phyloP scores from a whole-genome alignment of 1,140 invertebrate genomes.

The Drosophila novamexicana region DNA sequence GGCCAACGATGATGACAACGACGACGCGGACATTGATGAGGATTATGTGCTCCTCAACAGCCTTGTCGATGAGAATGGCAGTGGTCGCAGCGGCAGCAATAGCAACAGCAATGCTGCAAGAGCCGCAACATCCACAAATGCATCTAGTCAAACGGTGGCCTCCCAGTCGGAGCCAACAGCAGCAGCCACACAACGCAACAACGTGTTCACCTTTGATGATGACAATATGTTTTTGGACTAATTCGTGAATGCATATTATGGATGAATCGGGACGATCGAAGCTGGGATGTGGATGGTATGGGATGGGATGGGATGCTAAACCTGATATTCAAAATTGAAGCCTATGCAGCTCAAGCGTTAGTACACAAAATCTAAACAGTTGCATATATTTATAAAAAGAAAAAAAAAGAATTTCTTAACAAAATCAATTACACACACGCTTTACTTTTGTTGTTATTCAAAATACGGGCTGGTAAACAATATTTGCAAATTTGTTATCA shows the following conservation, averaged over 20 bases:
- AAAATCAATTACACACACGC: constrained; percentile 21
- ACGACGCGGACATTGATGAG: constrained; percentile 54
- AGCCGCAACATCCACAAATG: constrained; percentile 5
- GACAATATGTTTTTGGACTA: constrained; percentile 82
- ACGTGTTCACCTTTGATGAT: constrained; percentile 80
- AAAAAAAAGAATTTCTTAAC: constrained; percentile 1
- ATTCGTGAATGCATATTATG: constrained; percentile 2
- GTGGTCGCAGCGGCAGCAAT: constrained; percentile 1
- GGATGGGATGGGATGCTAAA: constrained; percentile 2
- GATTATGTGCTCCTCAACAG: constrained; percentile 49
- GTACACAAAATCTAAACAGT: constrained; percentile 37
- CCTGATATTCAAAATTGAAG: constrained; percentile 48
- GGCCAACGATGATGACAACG: constrained; percentile 56
- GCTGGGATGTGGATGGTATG: constrained; percentile 2
- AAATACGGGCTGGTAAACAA: constrained; percentile 29
- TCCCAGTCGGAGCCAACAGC: constrained; percentile 23
- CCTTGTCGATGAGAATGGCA: constrained; percentile 10
- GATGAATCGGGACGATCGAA: neutral
- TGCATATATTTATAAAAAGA: constrained; percentile 38
- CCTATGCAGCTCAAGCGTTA: constrained; percentile 12
- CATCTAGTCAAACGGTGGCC: constrained; percentile 44
- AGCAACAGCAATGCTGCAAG: constrained; percentile 20
- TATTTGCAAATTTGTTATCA: constrained; percentile 27
- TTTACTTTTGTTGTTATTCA: constrained; percentile 36
- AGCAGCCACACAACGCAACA: constrained; percentile 47